A percentile compares a stretch with the other conserved stretches of the same genome.
Conservation (phyloP, 2,888 invertebrate species). For the Sceliomorpha sp. region DNA sequence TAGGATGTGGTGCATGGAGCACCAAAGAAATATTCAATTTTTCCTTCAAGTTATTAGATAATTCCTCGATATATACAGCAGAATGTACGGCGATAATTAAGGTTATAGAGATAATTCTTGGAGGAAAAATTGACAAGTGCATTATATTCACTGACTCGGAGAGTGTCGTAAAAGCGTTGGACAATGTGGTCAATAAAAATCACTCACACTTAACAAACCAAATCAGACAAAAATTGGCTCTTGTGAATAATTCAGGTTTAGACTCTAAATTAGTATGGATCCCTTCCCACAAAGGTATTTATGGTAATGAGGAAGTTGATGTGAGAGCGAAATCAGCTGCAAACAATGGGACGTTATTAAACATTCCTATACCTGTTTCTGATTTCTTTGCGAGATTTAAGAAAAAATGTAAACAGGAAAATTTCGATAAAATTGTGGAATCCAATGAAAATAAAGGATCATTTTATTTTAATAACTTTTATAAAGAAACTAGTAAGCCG, state of each 20-base stretch:
- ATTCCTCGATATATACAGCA: slow-evolving; percentile 39
- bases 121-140: neutral
- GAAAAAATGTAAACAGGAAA: neutral
- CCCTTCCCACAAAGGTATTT: slow-evolving; percentile 45
- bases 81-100: slow-evolving; percentile 40
- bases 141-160: slow-evolving; percentile 38
- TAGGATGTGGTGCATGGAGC: slow-evolving; percentile 25
- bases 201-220: slow-evolving; percentile 5
- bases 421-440: neutral
- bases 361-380: neutral
- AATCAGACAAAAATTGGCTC: slow-evolving; percentile 5
- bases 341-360: neutral
- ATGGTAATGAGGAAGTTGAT: slow-evolving; percentile 46
- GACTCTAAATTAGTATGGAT: slow-evolving; percentile 42
- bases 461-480: slow-evolving; percentile 16
- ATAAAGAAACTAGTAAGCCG: neutral
- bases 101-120: slow-evolving; percentile 19
- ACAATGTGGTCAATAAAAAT: neutral
- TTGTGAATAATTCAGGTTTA: neutral
- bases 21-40: neutral
- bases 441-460: neutral
- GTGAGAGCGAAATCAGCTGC: slow-evolving; percentile 2
- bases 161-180: slow-evolving; percentile 24
- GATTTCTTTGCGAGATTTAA: slow-evolving; percentile 5
- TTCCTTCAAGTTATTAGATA: slow-evolving; percentile 5